Conservation (phyloP, 1,140 invertebrate genomes). For the Battus philenor region DNA sequence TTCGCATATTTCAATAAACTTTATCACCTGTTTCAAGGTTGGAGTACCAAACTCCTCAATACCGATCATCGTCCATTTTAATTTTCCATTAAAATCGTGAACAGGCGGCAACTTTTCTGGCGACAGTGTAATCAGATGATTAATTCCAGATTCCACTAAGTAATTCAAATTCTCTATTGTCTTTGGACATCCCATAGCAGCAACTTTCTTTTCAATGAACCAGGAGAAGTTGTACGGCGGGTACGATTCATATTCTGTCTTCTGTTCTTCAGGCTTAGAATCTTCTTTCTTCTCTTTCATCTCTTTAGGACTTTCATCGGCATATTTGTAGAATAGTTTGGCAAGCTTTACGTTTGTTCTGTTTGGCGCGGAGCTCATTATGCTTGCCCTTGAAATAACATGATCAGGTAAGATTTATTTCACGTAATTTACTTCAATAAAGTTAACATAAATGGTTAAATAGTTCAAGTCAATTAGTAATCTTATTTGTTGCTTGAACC, state of each 20-base stretch:
- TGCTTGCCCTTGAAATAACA: too few relatives aligned
- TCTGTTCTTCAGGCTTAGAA: slow-evolving; percentile 17
- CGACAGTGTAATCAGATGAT: slow-evolving; percentile 78
- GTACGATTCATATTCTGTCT: slow-evolving; percentile 43
- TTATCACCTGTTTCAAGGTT: slow-evolving; percentile 79
- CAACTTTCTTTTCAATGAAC: slow-evolving; percentile 66
- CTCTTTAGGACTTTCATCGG: slow-evolving; percentile 21
- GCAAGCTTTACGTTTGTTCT: slow-evolving; percentile 60
- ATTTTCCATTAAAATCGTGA: slow-evolving; percentile 56
- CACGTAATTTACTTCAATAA: too few relatives aligned
- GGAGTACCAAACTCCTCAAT: slow-evolving; percentile 82
- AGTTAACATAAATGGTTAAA: too few relatives aligned
- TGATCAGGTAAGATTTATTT: too few relatives aligned
- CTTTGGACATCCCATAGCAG: slow-evolving; percentile 76
- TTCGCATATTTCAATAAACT: slow-evolving; percentile 82
- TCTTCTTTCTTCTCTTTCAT: slow-evolving; percentile 25
- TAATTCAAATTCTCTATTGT: slow-evolving; percentile 77
- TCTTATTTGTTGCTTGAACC: too few relatives aligned
- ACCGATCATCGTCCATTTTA: slow-evolving; percentile 78
- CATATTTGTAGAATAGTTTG: slow-evolving; percentile 63
- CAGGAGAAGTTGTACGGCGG: slow-evolving; percentile 67
- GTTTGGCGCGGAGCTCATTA: slow-evolving; percentile 46
- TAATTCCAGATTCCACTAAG: slow-evolving; percentile 74
- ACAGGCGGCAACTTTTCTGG: slow-evolving; percentile 79
- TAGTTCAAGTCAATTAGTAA: too few relatives aligned